Evolutionary conservation across 2,797 vertebrate species (phyloP).

Genomic region (Phoebastria nigripes): DNA sequence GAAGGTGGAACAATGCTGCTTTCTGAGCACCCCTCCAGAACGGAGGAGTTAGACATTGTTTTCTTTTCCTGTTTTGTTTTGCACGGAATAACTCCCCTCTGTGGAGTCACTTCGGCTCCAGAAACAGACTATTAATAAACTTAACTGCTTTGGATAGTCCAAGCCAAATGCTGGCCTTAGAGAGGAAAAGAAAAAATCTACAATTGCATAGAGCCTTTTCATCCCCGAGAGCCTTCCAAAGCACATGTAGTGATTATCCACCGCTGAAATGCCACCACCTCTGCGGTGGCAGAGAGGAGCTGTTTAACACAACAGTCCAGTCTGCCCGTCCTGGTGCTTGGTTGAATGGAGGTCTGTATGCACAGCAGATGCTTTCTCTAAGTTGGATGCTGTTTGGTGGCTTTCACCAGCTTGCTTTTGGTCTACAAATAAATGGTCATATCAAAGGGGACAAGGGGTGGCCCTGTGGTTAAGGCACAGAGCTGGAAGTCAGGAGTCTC

Average conservation of each 20-base stretch:
- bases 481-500: neutral
- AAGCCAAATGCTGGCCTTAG: neutral
- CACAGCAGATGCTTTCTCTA: neutral
- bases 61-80: conserved; percentile 62
- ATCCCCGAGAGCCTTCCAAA: neutral
- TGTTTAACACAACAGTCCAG: neutral
- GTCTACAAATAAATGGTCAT: neutral
- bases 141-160: neutral
- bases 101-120: conserved; percentile 21
- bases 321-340: neutral
- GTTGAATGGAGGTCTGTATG: neutral
- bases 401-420: neutral
- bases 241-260: neutral
- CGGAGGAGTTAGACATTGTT: neutral
- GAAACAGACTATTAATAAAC: conserved; percentile 48
- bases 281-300: neutral
- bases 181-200: neutral
- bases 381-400: neutral
- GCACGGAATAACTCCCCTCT: neutral
- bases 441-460: neutral
- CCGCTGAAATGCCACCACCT: neutral
- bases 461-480: neutral
- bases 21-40: neutral
- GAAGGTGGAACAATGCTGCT: conserved; percentile 13
- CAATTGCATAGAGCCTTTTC: neutral